Conservation (phyloP, 1,140 invertebrate genomes). For the Lepidostoma basale region DNA sequence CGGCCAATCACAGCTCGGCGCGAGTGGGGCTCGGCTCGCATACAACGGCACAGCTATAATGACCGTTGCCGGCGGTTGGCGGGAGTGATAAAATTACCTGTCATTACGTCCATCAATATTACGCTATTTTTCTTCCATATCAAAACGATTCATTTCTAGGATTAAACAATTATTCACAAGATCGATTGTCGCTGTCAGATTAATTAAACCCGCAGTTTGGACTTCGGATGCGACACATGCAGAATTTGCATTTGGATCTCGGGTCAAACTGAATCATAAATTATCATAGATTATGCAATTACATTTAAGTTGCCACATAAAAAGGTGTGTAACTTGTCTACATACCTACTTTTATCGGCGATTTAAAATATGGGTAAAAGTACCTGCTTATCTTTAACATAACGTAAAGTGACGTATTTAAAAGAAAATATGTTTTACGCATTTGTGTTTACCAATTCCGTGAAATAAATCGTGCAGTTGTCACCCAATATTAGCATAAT, state of each 20-base stretch:
- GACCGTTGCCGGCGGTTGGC: not conserved
- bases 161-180: not conserved
- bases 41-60: not conserved
- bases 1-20: not conserved
- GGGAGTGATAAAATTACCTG: slow-evolving; percentile 10
- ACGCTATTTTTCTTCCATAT: not conserved
- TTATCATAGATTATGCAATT: not conserved
- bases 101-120: not conserved
- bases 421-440: too few species aligned
- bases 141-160: not conserved
- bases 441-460: too few species aligned
- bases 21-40: not conserved
- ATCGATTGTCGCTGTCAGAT: not conserved
- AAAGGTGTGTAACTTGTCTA: too few species aligned
- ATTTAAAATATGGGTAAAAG: too few species aligned
- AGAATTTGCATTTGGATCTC: too few species aligned
- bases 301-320: not conserved
- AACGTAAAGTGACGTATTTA: too few species aligned
- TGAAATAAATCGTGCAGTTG: too few species aligned
- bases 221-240: too few species aligned
- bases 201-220: too few species aligned
- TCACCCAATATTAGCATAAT: too few species aligned
- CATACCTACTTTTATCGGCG: too few species aligned
- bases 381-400: too few species aligned
- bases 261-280: not conserved